Base-by-base conservation (phyloP, 1,140 invertebrate species). In the Brachionus sp. region DNA sequence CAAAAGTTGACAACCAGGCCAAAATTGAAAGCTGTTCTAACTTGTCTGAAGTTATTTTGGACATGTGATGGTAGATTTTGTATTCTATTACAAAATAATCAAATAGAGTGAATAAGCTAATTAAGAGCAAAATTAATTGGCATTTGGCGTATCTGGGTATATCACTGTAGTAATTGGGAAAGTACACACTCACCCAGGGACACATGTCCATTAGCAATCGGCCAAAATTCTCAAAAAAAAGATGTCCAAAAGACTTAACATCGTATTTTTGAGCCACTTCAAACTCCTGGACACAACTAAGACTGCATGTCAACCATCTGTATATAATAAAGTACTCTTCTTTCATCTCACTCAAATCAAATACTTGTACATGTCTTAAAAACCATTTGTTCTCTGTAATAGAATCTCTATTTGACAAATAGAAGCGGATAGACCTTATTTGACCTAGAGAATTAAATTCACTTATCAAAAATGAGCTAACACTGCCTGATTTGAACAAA, bases 101-200 rank as follows among this genome's bases (percentile, higher is more conserved):
- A 5, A 46, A 13, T 25, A 44, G 6, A 46, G 39, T 46, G 4
- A 75, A 75, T 9, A 44, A 25, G n/a, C 39, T 25, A n/a, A 75
- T 19, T 16, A 75, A 29, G 3, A 75, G 25, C 29, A 75, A 13
- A 44, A 75, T 75, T 19, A 75, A 46, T 29, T 75, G 70, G 5
- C 37, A 44, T n/a, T 75, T 75, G 12, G 70, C 12, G 25, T 46
- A 46, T 46, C 70, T 44, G 44, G 70, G 70, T 29, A 75, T 29
- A 25, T 75, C 39, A 75, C 70, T 75, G 12, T 75, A 75, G 29
- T 75, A 75, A n/a, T 44, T 75, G 6, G 39, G 37, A 75, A 75
- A 46, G 42, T 46, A 75, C 0, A 75, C 42, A n/a, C 70, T 75
- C 10, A 46, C 1, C 70, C 70, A 75, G 12, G 70, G 70, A 44